A percentile compares a stretch with the other conserved stretches of the same genome.
phyloP scores from a whole-genome alignment of 2,797 vertebrate genomes.

The Botia kubotai region DNA sequence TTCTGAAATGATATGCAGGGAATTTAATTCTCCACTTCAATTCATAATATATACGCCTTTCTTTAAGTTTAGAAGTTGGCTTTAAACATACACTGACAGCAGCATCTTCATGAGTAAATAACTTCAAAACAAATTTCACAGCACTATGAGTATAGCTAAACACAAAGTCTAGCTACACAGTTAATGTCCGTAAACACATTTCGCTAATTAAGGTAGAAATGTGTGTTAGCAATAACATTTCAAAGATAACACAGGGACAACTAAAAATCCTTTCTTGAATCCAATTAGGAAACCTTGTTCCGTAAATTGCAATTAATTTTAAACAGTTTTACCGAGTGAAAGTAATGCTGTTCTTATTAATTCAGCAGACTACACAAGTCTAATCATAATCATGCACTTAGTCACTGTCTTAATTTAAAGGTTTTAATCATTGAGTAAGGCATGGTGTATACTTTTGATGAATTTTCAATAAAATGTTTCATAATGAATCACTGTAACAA shows the following conservation, averaged over 20 bases:
- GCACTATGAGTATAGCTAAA: not conserved
- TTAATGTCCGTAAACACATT: not conserved
- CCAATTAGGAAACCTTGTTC: conserved; percentile 37
- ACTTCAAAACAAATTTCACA: conserved; percentile 1
- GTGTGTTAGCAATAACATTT: conserved; percentile 14
- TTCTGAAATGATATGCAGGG: not conserved
- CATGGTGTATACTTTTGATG: conserved; percentile 22
- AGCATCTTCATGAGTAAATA: conserved; percentile 1
- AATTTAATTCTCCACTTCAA: not conserved
- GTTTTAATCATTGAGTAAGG: not conserved
- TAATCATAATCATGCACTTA: conserved; percentile 42
- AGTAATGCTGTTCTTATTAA: conserved; percentile 37
- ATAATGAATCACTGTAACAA: conserved; percentile 14
- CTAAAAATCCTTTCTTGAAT: conserved; percentile 27
- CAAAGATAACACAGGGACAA: conserved; percentile 8
- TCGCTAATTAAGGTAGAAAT: conserved; percentile 15
- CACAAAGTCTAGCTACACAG: not conserved
- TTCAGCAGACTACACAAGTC: conserved; percentile 29
- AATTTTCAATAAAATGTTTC: not conserved
- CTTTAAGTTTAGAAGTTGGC: not conserved
- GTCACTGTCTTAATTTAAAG: conserved; percentile 34
- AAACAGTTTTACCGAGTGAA: conserved; percentile 30
- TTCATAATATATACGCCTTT: not conserved
- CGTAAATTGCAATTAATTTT: conserved; percentile 51
- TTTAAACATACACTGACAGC: not conserved